Conservation (phyloP, 2,797 vertebrate species). For the Melanotaenia nigrans region DNA sequence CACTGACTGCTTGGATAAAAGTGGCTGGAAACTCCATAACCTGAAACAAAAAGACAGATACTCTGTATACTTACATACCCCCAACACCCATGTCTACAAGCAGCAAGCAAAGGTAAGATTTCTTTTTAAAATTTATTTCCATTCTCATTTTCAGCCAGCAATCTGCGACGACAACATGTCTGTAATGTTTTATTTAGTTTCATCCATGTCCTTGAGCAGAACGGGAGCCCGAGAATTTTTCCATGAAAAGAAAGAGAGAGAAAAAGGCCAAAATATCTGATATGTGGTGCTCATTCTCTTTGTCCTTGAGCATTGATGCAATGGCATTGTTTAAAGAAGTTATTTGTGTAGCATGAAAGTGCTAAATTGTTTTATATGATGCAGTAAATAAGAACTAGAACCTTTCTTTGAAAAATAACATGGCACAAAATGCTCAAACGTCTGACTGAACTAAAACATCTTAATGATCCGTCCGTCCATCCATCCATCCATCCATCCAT, state of each 20-base stretch:
- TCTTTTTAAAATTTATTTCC: constrained; percentile 33
- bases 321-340: constrained; percentile 63
- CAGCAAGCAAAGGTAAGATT: constrained; percentile 61
- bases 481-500: no score
- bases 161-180: constrained; percentile 62
- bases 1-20: constrained; percentile 40
- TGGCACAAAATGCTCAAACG: constrained; percentile 13
- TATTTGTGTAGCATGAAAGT: constrained; percentile 51
- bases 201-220: constrained; percentile 64
- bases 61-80: background rate
- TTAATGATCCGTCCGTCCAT: constrained; percentile 22
- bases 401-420: constrained; percentile 48
- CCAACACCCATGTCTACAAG: background rate
- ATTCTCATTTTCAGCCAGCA: constrained; percentile 41
- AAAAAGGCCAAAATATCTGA: constrained; percentile 41
- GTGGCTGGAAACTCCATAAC: constrained; percentile 23
- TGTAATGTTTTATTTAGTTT: constrained; percentile 75
- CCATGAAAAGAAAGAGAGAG: constrained; percentile 31
- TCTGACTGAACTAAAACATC: constrained; percentile 29
- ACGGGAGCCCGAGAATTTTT: constrained; percentile 54
- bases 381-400: constrained; percentile 68
- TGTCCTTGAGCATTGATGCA: constrained; percentile 68
- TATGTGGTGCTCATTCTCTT: constrained; percentile 55
- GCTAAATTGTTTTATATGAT: constrained; percentile 75
- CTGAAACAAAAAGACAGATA: constrained; percentile 12